Evolutionary conservation across 2,113 vertebrate genomes (phyloP), one percentile per base, ranked within the genome.

Genomic region (Tautogolabrus adspersus): DNA sequence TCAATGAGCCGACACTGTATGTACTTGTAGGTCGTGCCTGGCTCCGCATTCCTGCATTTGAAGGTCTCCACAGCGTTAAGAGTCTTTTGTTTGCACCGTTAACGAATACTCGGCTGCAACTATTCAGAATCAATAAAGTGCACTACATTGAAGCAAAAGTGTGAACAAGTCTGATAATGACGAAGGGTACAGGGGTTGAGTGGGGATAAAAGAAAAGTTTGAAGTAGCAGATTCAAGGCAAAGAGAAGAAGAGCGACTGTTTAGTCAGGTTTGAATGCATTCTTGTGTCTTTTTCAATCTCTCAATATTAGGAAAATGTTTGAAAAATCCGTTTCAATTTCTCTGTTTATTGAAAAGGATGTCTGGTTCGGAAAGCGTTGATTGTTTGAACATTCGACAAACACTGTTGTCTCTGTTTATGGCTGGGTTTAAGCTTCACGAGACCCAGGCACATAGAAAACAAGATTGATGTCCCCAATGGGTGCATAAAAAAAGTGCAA

Each of bases 191-290:
- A 34, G 0, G 6, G 0, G 30, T 23, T 2, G 23, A 26, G 19
- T 70, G 13, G 4, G 42, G n/a, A 26, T 67, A 26, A 73, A 70
- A 61, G 49, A 65, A 22, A 22, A 18, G 46, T 52, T 64, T 34
- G 8, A 59, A 38, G 44, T 15, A 11, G 5, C 12, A 34, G 51
- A 16, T 26, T 76, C 70, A 75, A 79, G 55, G 56, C 1, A 1
- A 62, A 26, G 18, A 34, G 71, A 38, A 40, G 47, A 49, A n/a
- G 21, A 56, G 38, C 21, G 8, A 5, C n/a, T 6, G 44, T 44
- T 8, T 15, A 52, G 10, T 79, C 38, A 8, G 5, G 16, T 56
- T 67, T 16, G 55, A 3, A 60, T 47, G 16, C 7, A 19, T 16
- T 10, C 30, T 58, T 49, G 19, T 2, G n/a, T 59, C 34, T n/a